Conservation (phyloP, 2,797 vertebrate species). For the Parotocinclus haroldoi region DNA sequence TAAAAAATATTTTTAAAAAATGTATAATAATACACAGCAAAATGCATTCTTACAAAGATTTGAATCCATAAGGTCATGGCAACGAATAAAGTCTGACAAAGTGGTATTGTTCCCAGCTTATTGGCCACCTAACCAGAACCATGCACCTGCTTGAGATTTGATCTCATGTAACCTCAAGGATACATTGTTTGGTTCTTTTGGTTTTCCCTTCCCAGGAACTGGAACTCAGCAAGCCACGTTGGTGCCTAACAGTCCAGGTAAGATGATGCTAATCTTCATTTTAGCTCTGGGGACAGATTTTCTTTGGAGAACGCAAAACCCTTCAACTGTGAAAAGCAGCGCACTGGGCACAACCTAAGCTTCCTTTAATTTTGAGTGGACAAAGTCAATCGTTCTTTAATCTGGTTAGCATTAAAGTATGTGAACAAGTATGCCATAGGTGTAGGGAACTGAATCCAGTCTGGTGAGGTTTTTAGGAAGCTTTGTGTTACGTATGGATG, state of each 20-base stretch:
- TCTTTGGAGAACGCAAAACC: constrained; percentile 39
- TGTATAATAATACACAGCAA: too few species aligned
- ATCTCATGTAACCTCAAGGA: constrained; percentile 45
- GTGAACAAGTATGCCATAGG: constrained; percentile 28
- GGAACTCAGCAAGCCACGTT: constrained; percentile 57
- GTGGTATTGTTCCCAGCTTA: constrained; percentile 25
- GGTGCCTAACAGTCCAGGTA: constrained; percentile 66
- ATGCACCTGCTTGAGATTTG: constrained; percentile 28
- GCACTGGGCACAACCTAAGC: constrained; percentile 37
- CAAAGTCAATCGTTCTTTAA: constrained; percentile 45
- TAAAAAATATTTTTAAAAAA: constrained; percentile 1
- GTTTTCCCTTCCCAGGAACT: constrained; percentile 47
- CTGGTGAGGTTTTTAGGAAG: constrained; percentile 6
- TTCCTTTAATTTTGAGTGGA: constrained; percentile 35
- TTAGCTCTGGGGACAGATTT: constrained; percentile 39
- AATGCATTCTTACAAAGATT: too few species aligned
- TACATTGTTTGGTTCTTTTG: constrained; percentile 47
- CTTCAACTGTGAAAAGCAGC: constrained; percentile 45
- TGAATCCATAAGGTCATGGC: neutral
- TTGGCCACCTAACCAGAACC: constrained; percentile 24
- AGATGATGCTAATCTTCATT: constrained; percentile 59
- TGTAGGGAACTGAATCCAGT: constrained; percentile 22
- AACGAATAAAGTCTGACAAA: constrained; percentile 19
- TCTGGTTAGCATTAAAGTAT: constrained; percentile 42
- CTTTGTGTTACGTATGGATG: constrained; percentile 18